Conservation (phyloP, 1,140 invertebrate species). For the Bombus polaris region DNA sequence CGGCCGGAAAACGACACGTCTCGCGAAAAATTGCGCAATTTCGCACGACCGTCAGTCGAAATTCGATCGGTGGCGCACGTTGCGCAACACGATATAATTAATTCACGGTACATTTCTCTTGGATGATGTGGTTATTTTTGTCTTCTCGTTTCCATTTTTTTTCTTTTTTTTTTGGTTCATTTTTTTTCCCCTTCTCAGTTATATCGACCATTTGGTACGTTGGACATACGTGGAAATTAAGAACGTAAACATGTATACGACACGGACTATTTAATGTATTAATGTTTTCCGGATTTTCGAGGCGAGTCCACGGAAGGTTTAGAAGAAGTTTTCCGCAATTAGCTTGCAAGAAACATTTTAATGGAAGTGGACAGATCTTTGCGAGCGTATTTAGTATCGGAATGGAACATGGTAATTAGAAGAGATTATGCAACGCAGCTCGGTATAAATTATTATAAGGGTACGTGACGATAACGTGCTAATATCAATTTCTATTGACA, state of each 20-base stretch:
- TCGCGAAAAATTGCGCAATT: slow-evolving; percentile 52
- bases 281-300: slow-evolving; percentile 6
- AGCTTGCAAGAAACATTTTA: neutral
- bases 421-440: neutral
- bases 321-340: too few relatives aligned
- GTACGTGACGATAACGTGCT: neutral
- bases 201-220: neutral
- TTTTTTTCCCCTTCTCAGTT: too few relatives aligned
- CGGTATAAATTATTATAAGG: neutral
- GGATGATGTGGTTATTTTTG: neutral
- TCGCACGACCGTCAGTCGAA: slow-evolving; percentile 23
- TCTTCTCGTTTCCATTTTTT: neutral
- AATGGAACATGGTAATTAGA: neutral
- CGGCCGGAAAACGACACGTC: slow-evolving; percentile 47
- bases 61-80: slow-evolving; percentile 4
- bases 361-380: neutral
- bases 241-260: neutral
- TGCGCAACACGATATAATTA: slow-evolving; percentile 10
- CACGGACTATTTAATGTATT: neutral
- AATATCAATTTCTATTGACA: neutral
- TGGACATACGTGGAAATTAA: neutral
- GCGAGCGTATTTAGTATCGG: too few relatives aligned
- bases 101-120: neutral
- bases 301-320: too few relatives aligned
- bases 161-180: too few relatives aligned